A percentile compares a stretch with the other conserved stretches of the same genome.
Evolutionary conservation across 2,888 invertebrate species (phyloP).

Genomic region (Flexamia atlantica): DNA sequence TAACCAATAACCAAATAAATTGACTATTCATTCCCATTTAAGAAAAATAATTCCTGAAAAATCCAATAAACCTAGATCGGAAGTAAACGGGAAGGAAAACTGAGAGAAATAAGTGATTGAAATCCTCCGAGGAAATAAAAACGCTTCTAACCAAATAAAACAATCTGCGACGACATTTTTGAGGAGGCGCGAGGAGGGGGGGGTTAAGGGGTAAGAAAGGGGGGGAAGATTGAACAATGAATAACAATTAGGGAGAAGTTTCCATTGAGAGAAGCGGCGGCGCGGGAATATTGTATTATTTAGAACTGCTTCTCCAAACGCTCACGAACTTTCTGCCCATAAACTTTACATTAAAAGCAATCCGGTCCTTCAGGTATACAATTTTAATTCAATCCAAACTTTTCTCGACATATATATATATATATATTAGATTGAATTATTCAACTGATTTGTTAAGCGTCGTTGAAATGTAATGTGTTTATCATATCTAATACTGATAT

Average conservation of each 20-base stretch:
- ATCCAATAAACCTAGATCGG: background rate
- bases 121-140: background rate
- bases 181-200: background rate
- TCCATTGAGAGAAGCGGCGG: slow-evolving; percentile 2
- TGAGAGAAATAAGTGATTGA: background rate
- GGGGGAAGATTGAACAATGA: slow-evolving; percentile 14
- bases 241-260: slow-evolving; percentile 36
- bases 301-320: slow-evolving; percentile 28
- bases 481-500: no score
- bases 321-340: slow-evolving; percentile 9
- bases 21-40: no score
- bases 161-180: background rate
- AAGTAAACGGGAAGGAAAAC: background rate
- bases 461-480: no score
- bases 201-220: no score
- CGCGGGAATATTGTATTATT: slow-evolving; percentile 43
- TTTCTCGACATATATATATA: background rate
- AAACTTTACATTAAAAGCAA: slow-evolving; percentile 49
- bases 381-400: slow-evolving; percentile 18
- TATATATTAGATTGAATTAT: slow-evolving; percentile 15
- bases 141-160: slow-evolving; percentile 17
- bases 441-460: no score
- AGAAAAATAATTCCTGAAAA: no score
- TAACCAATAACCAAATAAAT: no score
- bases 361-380: slow-evolving; percentile 7